phyloP scores from a whole-genome alignment of 2,797 vertebrate genomes.

The Chelonia mydas region DNA sequence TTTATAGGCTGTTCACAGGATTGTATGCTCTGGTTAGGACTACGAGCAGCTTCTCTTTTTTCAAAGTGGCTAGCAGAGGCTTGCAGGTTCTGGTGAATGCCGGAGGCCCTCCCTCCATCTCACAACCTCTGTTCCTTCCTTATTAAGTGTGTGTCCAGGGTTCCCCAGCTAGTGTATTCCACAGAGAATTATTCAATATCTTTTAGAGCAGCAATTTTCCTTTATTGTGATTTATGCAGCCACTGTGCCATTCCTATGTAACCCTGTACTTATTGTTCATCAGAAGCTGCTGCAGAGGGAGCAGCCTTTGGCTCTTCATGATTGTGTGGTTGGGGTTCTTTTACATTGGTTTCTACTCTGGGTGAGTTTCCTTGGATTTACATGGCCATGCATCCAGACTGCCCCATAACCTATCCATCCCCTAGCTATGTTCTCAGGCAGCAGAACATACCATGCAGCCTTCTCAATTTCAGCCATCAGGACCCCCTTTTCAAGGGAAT shows the following conservation, averaged over 20 bases:
- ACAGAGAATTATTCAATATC: not conserved
- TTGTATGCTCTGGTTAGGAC: not conserved
- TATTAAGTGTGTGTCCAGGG: not conserved
- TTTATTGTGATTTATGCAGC: not conserved
- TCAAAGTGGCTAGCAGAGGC: not conserved
- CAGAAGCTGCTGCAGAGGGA: not conserved
- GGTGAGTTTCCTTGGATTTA: not conserved
- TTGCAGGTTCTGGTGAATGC: not conserved
- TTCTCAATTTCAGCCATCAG: not conserved
- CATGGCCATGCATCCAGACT: not conserved
- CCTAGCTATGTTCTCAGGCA: not conserved
- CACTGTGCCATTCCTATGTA: not conserved
- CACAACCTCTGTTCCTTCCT: not conserved
- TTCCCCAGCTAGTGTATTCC: not conserved
- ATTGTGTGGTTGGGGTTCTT: not conserved
- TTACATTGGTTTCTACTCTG: not conserved
- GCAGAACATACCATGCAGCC: fast-evolving
- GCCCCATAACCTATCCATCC: not conserved
- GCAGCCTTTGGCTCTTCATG: not conserved
- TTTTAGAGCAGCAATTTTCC: not conserved
- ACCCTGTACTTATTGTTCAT: not conserved
- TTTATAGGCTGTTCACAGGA: not conserved
- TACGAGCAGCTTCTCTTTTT: fast-evolving
- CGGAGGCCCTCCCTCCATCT: not conserved
- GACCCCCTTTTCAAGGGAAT: not conserved